Base-by-base conservation (phyloP, 2,797 vertebrate genomes). In the Thamnophis elegans region DNA sequence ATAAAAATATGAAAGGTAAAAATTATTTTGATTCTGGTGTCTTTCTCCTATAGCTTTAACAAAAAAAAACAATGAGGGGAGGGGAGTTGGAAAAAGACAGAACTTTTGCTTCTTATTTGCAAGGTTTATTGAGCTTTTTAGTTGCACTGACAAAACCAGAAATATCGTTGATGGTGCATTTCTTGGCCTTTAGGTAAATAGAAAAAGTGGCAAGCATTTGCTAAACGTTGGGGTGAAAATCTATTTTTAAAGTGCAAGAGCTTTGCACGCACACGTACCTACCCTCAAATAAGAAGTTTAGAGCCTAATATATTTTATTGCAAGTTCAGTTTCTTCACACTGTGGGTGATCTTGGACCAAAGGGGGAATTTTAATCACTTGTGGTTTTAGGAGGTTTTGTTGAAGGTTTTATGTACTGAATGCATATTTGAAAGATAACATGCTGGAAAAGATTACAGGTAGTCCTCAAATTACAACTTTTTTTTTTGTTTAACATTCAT, bases 11-110 rank as follows among this genome's bases (percentile, higher is more conserved):
- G n/a, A 42, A 56, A 13, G 20, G 65, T 90, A 78, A 55, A 65
- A 25, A 56, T 13, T 56, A n/a, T 53, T 78, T 78, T 47, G 42
- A 10, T 65, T n/a, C 26, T 53, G 53, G 42, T 53, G 13, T 20
- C 59, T 89, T 53, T 20, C 42, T 51, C 88, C 28, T 51, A n/a
- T 53, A 65, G 14, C 14, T n/a, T 51, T 51, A 62, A 53, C 51
- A 2, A 25, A 42, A 18, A n/a, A n/a, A 32, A 0, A 18, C 20
- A 11, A 1, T 2, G 32, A 9, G 28, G 10, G 2, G 2, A 4
- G 14, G 8, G 26, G 54, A 9, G 16, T 18, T 73, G 20, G 54
- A 58, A 22, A 56, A 58, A 4, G 9, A 11, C 0, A 65, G 22
- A 32, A 62, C 1, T 28, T 55, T 32, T 32, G 10, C 36, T 90